Evolutionary conservation across 1,140 invertebrate genomes (phyloP), one percentile per base, ranked within the genome.

Genomic region (Belonocnema kinseyi): DNA sequence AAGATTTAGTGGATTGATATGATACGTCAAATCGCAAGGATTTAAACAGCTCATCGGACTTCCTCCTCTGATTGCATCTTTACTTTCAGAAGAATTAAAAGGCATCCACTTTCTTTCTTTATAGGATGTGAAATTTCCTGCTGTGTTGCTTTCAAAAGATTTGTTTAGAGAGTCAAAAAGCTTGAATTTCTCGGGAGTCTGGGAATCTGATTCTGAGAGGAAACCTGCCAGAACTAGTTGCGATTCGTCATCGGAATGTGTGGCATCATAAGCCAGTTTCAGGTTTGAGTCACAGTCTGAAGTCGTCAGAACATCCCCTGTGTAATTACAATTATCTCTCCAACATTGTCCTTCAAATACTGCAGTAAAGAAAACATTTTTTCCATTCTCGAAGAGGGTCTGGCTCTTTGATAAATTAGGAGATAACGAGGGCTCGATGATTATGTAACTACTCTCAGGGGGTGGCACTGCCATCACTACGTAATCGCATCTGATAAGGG

Each of bases 391-490:
- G 16, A 80, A 85, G 3, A 80, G 51, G 6, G 50, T 56, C 19
- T 73, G 78, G 1, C 46, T 50, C 46, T 79, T 66, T 17, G 72
- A 71, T 10, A 81, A 66, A 52, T 66, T 53, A 53, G 72, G 16
- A 8, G 77, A 71, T 51, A 76, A 71, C 7, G 72, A 6, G 19
- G 84, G 75, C 50, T 86, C 73, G 13, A 85, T 80, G 0, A 33
- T 21, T 10, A 88, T 86, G 21, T 33, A 19, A 10, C 11, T n/a
- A 33, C 73, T 83, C 46, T 77, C 51, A 1, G 78, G 75, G 0
- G 86, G 85, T 21, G 86, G 83, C 14, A 87, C 77, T 0, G 86
- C 85, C 33, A 88, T 13, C 14, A 87, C 73, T 10, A 84, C 83
- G 17, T 81, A 83, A 58, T 82, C 72, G 52, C 86, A 87, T 79